A percentile compares a stretch with the other conserved stretches of the same genome.
These are phyloP conservation scores for Brachyalestes nurse DNA, from an alignment of 2,797 vertebrate species.

Conservation along the genomic window DNA sequence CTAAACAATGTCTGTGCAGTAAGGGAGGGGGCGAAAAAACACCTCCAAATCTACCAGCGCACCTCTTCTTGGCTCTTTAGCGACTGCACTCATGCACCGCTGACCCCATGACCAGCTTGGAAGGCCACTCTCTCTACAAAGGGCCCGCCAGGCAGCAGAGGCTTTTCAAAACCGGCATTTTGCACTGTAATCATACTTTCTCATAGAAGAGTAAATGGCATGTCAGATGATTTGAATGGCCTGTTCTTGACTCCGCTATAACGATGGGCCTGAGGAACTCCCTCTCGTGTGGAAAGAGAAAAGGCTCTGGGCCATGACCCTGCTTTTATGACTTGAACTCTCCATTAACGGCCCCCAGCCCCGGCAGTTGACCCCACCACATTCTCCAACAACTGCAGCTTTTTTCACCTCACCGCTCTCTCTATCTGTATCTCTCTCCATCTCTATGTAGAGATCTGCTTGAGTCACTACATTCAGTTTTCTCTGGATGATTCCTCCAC, in stretches of 20 bases:
- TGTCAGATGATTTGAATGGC: slow-evolving; percentile 57
- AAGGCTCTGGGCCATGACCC: slow-evolving; percentile 59
- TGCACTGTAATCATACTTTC: slow-evolving; percentile 54
- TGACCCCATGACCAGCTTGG: slow-evolving; percentile 28
- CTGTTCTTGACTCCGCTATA: slow-evolving; percentile 61
- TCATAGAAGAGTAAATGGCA: slow-evolving; percentile 44
- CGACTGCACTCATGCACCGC: background rate
- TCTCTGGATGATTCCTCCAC: too few species aligned
- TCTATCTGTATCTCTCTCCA: background rate
- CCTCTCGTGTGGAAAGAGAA: slow-evolving; percentile 55
- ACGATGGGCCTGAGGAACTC: slow-evolving; percentile 47
- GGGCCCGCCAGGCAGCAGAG: background rate
- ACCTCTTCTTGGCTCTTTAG: slow-evolving; percentile 3
- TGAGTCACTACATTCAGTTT: too few species aligned
- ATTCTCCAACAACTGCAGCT: slow-evolving; percentile 42
- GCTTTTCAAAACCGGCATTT: slow-evolving; percentile 35
- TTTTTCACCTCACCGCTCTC: background rate
- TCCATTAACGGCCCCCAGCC: slow-evolving; percentile 51
- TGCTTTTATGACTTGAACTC: slow-evolving; percentile 62
- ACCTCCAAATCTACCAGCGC: slow-evolving; percentile 8
- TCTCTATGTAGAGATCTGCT: background rate
- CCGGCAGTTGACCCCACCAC: slow-evolving; percentile 51
- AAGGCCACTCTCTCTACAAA: slow-evolving; percentile 16
- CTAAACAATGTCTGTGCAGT: background rate
- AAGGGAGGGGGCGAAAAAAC: background rate